Percentiles rank a stretch among this genome's conserved stretches.
Conservation (phyloP, 2,888 invertebrate genomes). For the Agriotes lineatus region DNA sequence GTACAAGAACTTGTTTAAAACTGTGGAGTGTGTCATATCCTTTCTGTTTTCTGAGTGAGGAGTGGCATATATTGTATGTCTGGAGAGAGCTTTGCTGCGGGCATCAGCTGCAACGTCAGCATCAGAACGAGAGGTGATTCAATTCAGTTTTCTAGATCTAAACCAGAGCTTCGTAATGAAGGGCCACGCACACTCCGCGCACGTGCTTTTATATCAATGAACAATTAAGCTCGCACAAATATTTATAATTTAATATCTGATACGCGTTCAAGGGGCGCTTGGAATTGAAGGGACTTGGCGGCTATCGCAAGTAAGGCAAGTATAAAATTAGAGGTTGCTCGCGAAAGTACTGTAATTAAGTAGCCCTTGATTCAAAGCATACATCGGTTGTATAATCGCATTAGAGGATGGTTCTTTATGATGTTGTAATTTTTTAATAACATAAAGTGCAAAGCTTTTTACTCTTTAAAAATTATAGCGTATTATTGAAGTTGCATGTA, state of each 20-base stretch:
- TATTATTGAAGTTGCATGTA: too few relatives aligned
- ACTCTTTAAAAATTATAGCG: too few relatives aligned
- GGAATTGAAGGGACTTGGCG: not conserved
- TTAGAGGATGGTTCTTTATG: too few relatives aligned
- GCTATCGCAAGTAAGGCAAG: not conserved
- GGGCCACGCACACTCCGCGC: constrained; percentile 10
- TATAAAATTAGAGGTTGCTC: not conserved
- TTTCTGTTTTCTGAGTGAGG: constrained; percentile 9
- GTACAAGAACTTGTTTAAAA: constrained; percentile 19
- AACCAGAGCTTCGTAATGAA: constrained; percentile 26
- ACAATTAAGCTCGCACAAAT: constrained; percentile 29
- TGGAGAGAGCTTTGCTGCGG: constrained; percentile 4
- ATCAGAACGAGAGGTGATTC: constrained; percentile 17
- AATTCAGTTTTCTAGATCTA: constrained; percentile 12
- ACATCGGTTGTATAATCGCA: too few relatives aligned
- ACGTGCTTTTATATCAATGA: constrained; percentile 28
- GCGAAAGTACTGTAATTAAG: not conserved
- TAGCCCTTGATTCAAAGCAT: not conserved
- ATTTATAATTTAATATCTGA: constrained; percentile 34
- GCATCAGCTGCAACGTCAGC: constrained; percentile 29
- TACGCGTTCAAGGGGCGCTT: not conserved
- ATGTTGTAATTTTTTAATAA: too few relatives aligned
- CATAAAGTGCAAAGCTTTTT: too few relatives aligned
- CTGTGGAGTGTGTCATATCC: constrained; percentile 9
- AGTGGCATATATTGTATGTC: constrained; percentile 14